Conservation (phyloP, 1,140 invertebrate genomes). For the Drosophila suzukii region DNA sequence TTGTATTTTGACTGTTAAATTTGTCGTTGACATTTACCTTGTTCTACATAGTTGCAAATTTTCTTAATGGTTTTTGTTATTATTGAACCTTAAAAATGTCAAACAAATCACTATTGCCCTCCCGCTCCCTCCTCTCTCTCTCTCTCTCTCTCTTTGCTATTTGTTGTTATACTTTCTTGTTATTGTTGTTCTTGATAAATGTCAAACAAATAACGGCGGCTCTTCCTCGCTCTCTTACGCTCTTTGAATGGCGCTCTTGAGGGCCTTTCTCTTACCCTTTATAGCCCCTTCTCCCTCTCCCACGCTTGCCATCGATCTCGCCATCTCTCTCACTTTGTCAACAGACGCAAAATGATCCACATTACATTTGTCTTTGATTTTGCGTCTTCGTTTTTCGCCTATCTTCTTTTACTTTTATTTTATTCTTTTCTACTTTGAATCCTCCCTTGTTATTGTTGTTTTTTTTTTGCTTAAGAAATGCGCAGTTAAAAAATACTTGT, state of each 20-base stretch:
- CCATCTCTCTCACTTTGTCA: conserved; percentile 10
- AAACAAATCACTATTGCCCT: conserved; percentile 28
- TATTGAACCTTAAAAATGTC: conserved; percentile 44
- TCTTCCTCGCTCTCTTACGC: neutral
- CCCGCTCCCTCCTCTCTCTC: neutral
- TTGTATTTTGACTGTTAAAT: neutral
- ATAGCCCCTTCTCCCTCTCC: neutral
- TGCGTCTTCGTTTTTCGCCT: conserved; percentile 28
- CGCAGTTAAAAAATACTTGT: conserved; percentile 31
- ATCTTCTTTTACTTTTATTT: conserved; percentile 1
- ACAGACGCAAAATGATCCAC: conserved; percentile 54
- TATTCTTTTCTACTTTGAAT: conserved; percentile 16
- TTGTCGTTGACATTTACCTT: neutral
- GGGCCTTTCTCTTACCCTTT: neutral
- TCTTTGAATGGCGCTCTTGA: neutral
- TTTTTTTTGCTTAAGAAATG: conserved; percentile 30
- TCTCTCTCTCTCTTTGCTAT: neutral
- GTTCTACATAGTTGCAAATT: too few species aligned
- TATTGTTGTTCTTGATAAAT: conserved; percentile 47
- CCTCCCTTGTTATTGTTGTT: conserved; percentile 41
- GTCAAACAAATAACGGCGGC: conserved; percentile 48
- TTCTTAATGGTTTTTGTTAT: conserved; percentile 14
- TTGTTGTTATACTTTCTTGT: conserved; percentile 26
- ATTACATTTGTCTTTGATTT: conserved; percentile 53
- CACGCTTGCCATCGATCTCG: neutral